Evolutionary conservation across 2,797 vertebrate genomes (phyloP), one percentile per base, ranked within the genome.

Genomic region (Aulostomus chinensis): DNA sequence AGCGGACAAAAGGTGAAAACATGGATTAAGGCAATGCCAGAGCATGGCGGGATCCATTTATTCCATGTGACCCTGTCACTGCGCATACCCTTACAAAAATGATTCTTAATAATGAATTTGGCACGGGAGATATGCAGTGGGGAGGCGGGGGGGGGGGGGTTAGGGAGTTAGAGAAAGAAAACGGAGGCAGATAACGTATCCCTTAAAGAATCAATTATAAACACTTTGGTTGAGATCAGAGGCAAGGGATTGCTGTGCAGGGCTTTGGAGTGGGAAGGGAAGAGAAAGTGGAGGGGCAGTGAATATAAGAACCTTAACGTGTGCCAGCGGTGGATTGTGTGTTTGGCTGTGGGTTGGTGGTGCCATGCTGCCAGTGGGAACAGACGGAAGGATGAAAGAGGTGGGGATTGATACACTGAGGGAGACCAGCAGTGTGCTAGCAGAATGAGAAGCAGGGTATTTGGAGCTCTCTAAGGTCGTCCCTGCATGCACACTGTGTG

Each of bases 131-230:
- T 65, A 36, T 8, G 20, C 33, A 35, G 24, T 25, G 3, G 2
- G 4, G 24, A 7, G 24, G 20, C 2, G 11, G 28, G 5, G 9
- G 3, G 33, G 16, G 42, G 26, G 22, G 39, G 15, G 24, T 13
- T 28, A 17, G 13, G 14, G 55, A 28, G 51, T 4, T 41, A 29
- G 16, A 32, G 26, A 45, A 30, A 48, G 26, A 48, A 21, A 29
- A 18, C 22, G 3, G 45, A 21, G 28, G 34, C 34, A 36, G 57
- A 69, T 35, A 75, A 66, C 37, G 46, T 81, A 72, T 78, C 68
- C 74, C 69, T 62, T 71, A 63, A 81, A 88, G 59, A 89, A 89
- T 90, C 73, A 84, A 85, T 88, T 88, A 84, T 83, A 70, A 78
- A 84, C 56, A 78, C 72, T 83, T 76, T 73, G 59, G 55, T 52